phyloP scores from a whole-genome alignment of 2,113 vertebrate species.

The Mus musculus region GRCm39 chr3:104674501-104675000 shows the following conservation, averaged over 20 bases:
- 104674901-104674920: background rate
- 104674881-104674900: background rate
- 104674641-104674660: background rate
- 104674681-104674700: background rate
- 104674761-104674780: background rate
- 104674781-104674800: background rate
- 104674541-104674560: slow-evolving; percentile 26
- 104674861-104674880: background rate
- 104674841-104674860: background rate
- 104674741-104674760: background rate
- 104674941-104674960: background rate
- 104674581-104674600: background rate
- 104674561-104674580: background rate
- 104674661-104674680: background rate
- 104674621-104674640: background rate
- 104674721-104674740: slow-evolving; percentile 64
- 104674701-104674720: slow-evolving; percentile 5
- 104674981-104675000: background rate
- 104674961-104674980: background rate
- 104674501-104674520: background rate
- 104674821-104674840: background rate
- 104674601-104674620: background rate
- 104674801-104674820: background rate
- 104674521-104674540: slow-evolving; percentile 65
- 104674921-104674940: background rate